A percentile compares a stretch with the other conserved stretches of the same genome.
These are phyloP conservation scores for Aleiodes testaceus DNA, from an alignment of 2,888 invertebrate species.

Conservation along the genomic window DNA sequence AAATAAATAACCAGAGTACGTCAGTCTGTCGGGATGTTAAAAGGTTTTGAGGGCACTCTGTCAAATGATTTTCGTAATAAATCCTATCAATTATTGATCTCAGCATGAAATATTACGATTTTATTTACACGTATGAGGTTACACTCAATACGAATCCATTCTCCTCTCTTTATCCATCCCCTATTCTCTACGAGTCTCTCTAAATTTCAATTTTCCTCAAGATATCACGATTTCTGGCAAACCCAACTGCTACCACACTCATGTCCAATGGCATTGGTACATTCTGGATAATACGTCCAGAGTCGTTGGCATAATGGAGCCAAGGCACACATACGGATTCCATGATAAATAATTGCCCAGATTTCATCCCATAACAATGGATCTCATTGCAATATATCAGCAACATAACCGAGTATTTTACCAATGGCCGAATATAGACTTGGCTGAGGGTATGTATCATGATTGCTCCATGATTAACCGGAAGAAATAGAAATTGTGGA, in stretches of 20 bases:
- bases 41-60: background rate
- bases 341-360: slow-evolving; percentile 28
- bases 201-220: slow-evolving; percentile 26
- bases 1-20: background rate
- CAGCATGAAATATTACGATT: slow-evolving; percentile 3
- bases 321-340: slow-evolving; percentile 15
- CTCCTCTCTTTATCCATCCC: background rate
- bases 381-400: slow-evolving; percentile 26
- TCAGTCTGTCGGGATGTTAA: background rate
- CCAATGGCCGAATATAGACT: background rate
- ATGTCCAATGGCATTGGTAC: slow-evolving; percentile 19
- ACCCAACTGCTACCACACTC: slow-evolving; percentile 25
- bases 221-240: slow-evolving; percentile 22
- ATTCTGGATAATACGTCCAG: slow-evolving; percentile 26
- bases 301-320: slow-evolving; percentile 28
- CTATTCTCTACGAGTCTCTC: background rate
- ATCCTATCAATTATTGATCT: background rate
- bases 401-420: slow-evolving; percentile 3
- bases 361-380: slow-evolving; percentile 21
- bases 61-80: background rate
- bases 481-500: background rate
- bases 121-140: background rate
- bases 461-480: background rate
- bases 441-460: background rate
- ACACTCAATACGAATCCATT: background rate